Conservation (phyloP, 2,888 invertebrate species). For the Andrena bucephala region DNA sequence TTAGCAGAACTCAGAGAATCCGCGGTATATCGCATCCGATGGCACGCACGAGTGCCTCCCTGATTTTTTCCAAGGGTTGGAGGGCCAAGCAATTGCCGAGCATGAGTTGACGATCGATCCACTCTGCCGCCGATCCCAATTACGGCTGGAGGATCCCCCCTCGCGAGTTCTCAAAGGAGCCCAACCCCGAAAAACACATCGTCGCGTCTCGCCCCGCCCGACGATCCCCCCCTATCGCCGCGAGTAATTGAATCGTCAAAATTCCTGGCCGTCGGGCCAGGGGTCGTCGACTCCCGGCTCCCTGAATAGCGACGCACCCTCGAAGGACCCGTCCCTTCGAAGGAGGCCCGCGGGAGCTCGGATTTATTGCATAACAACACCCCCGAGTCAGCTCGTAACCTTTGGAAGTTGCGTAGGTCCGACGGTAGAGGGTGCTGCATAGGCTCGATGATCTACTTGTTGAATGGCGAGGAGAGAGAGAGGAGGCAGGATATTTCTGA, state of each 20-base stretch:
- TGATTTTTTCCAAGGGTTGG: background rate
- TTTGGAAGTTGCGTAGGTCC: slow-evolving; percentile 78
- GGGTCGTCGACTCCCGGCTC: slow-evolving; percentile 57
- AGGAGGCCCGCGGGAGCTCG: slow-evolving; percentile 66
- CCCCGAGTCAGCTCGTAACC: slow-evolving; percentile 75
- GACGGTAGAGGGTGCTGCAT: slow-evolving; percentile 77
- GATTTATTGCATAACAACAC: slow-evolving; percentile 77
- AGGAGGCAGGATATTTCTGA: slow-evolving; percentile 77
- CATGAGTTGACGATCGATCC: slow-evolving; percentile 18
- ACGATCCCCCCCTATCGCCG: slow-evolving; percentile 6
- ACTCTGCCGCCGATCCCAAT: slow-evolving; percentile 1
- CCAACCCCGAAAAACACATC: slow-evolving; percentile 21
- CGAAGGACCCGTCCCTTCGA: slow-evolving; percentile 61
- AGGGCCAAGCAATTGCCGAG: slow-evolving; percentile 5
- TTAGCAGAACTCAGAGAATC: no score
- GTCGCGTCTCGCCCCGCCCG: slow-evolving; percentile 8
- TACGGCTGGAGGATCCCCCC: background rate
- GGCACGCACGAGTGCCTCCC: background rate
- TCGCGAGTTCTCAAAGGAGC: slow-evolving; percentile 3
- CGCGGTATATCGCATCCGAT: background rate
- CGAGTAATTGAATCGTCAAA: slow-evolving; percentile 64
- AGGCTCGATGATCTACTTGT: slow-evolving; percentile 78
- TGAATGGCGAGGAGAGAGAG: slow-evolving; percentile 73
- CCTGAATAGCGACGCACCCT: slow-evolving; percentile 30
- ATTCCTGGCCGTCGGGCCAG: slow-evolving; percentile 53